Evolutionary conservation across 2,113 vertebrate species (phyloP), one percentile per base, ranked within the genome.

Genomic region (Micronycteris hirsuta): DNA sequence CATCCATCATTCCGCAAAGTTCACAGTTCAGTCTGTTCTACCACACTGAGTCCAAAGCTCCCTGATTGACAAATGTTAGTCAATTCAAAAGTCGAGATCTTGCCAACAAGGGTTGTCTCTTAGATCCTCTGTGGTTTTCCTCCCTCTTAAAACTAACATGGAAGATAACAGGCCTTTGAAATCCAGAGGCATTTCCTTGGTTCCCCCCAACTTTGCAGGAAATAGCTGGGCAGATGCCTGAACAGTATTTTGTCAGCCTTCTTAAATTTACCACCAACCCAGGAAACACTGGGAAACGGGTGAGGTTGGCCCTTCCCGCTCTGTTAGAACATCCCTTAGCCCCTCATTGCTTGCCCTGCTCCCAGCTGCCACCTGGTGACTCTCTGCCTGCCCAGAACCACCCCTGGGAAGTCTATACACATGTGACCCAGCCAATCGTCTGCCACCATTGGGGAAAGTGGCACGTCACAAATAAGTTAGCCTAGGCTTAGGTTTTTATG

Each of bases 1-100:
- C 61, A 89, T 78, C 81, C 94, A 22, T 56, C 81, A 17, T 41
- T 61, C 85, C 89, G 91, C 43, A 78, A 84, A 92, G 95, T 96
- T 85, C 97, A 73, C 1, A 0, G 94, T 74, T 95, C 93, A 83
- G 26, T 94, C 94, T 92, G 91, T 63, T 78, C 95, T 49, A 20
- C 65, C 52, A 68, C 56, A 13, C 38, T 0, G 28, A 89, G 90
- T 81, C 92, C 94, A 89, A 28, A 84, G 90, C 96, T 93, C 41
- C 49, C 80, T 14, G 71, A 90, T 6, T 10, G 47, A 81, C 87
- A 54, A 13, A 16, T 20, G 52, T 47, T 38, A n/a, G n/a, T 85
- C 86, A n/a, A 38, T 8, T 70, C 58, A 43, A 6, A 93, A 80
- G 74, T 41, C 83, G 67, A 92, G 65, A 10, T 56, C 71, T 78